A percentile compares a stretch with the other conserved stretches of the same genome.
Conservation (phyloP, 2,888 invertebrate species). For the Macaria notata region DNA sequence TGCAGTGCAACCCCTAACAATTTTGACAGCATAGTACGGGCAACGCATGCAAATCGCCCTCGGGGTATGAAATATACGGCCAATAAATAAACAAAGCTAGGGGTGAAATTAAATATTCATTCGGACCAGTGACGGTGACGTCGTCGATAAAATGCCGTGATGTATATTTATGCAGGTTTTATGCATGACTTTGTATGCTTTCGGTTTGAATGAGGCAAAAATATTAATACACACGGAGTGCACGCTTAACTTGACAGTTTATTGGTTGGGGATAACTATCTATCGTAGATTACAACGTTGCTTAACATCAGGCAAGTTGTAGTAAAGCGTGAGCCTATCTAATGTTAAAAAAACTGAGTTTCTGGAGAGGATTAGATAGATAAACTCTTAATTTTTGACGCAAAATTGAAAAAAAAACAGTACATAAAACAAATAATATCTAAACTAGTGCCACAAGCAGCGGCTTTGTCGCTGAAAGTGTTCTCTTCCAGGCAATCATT, state of each 20-base stretch:
- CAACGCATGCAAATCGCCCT: slow-evolving; percentile 70
- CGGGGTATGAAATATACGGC: slow-evolving; percentile 76
- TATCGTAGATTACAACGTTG: too few species aligned
- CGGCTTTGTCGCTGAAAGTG: too few species aligned
- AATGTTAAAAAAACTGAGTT: too few species aligned
- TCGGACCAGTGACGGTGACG: slow-evolving; percentile 52
- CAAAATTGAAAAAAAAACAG: too few species aligned
- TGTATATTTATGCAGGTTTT: slow-evolving; percentile 21
- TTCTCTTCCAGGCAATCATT: too few species aligned
- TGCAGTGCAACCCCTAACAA: slow-evolving; percentile 52
- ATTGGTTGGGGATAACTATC: not conserved
- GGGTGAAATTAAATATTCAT: slow-evolving; percentile 82
- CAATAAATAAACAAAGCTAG: slow-evolving; percentile 81
- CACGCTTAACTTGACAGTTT: not conserved
- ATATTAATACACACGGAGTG: slow-evolving; percentile 6
- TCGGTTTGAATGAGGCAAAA: slow-evolving; percentile 16
- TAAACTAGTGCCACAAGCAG: too few species aligned
- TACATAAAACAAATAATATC: too few species aligned
- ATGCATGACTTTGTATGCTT: slow-evolving; percentile 26
- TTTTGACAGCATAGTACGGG: slow-evolving; percentile 54
- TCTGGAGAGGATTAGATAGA: too few species aligned
- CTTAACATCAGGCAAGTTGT: too few species aligned
- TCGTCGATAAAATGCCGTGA: slow-evolving; percentile 31
- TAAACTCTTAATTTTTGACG: too few species aligned
- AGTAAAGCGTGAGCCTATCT: too few species aligned